A percentile compares a stretch with the other conserved stretches of the same genome.
Evolutionary conservation across 2,113 vertebrate genomes (phyloP).

Genomic region (Lethenteron camtschaticum): DNA sequence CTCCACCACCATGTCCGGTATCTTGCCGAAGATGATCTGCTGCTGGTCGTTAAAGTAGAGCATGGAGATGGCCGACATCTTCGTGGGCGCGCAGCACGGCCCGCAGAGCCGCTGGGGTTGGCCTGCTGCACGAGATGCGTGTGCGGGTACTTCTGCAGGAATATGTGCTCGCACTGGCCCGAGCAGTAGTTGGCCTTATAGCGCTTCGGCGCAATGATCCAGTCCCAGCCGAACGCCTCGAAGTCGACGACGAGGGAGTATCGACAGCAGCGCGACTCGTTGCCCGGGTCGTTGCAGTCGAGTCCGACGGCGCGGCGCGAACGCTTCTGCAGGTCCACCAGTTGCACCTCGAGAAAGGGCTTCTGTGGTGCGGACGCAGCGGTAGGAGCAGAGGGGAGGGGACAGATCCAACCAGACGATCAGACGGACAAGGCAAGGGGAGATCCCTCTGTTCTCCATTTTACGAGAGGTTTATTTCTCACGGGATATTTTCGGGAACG

Average conservation of each 20-base stretch:
- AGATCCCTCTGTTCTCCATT: too few species aligned
- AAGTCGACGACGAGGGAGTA: slow-evolving; percentile 94
- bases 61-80: slow-evolving; percentile 99
- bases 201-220: slow-evolving; percentile 98
- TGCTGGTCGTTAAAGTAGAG: slow-evolving; percentile 87
- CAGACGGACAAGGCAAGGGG: too few species aligned
- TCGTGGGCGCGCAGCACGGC: slow-evolving; percentile 89
- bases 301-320: slow-evolving; percentile 60
- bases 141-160: slow-evolving; percentile 90
- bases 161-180: slow-evolving; percentile 88
- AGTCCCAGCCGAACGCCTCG: slow-evolving; percentile 90
- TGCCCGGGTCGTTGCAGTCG: slow-evolving; percentile 78
- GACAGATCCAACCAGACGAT: neutral
- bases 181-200: slow-evolving; percentile 98
- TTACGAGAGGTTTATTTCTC: too few species aligned
- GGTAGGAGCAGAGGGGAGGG: neutral
- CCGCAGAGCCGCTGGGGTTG: slow-evolving; percentile 64
- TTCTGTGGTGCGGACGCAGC: slow-evolving; percentile 29
- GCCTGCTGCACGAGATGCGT: slow-evolving; percentile 90
- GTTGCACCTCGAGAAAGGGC: slow-evolving; percentile 89
- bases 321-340: slow-evolving; percentile 59
- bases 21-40: slow-evolving; percentile 97
- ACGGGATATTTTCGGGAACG: too few species aligned
- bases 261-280: slow-evolving; percentile 74
- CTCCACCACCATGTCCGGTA: slow-evolving; percentile 95